Base-by-base conservation (phyloP, 2,888 invertebrate species). In the Drosophila infuscata region DNA sequence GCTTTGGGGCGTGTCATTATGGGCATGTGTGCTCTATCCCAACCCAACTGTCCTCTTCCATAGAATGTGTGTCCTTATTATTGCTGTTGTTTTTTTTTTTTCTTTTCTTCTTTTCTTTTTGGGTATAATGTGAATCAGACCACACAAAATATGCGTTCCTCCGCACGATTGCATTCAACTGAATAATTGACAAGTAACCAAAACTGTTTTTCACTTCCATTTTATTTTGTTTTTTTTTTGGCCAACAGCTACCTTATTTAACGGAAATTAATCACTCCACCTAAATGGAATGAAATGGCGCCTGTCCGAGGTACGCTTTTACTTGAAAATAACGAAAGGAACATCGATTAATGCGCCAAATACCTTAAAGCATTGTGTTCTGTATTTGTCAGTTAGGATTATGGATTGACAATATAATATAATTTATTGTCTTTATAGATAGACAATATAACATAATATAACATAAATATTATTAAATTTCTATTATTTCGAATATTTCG, bases 21-120 rank as follows among this genome's bases (percentile, higher is more conserved):
- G 81, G 74, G 69, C 88, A 88, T 85, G 88, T 85, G 85, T 88
- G 83, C 63, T 52, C 52, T 74, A 53, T 72, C 53, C 54, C 25
- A 25, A 25, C 54, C 72, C 69, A 74, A 83, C 74, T 84, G 82
- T 84, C 84, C 76, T 70, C 52, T 51, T 20, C 20, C 20, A 46
- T 8, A 32, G 17, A 25, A 30, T 49, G 30, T 54, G 3, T 53
- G 12, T 60, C 43, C 38, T 32, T 46, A 53, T 35, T 46, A 25
- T 63, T 51, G 52, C 62, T 0, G 20, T 17, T 51, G 1, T 30
- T 1, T n/a, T n/a, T 8, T 1, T 33, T 8, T 7, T 60, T 38
- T n/a, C n/a, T 63, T 54, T 59, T 68, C 20, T 25, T 25, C 25
- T 25, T 20, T 7, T 60, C 38, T 63, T 52, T 59, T 68, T 43